Conservation (phyloP, 2,113 vertebrate genomes). For the Gallinago media region DNA sequence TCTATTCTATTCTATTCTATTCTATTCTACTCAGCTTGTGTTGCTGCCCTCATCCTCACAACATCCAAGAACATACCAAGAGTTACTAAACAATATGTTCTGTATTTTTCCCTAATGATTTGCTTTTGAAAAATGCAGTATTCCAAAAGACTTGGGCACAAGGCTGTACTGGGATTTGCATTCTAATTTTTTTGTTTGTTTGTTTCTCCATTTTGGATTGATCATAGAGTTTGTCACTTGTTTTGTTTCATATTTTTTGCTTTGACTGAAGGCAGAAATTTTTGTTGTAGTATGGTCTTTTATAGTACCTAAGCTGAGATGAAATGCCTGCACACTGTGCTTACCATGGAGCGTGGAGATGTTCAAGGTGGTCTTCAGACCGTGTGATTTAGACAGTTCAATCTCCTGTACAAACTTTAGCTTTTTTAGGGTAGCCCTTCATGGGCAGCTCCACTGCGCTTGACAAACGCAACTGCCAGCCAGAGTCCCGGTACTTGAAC, state of each 20-base stretch:
- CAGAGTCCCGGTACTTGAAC: background rate
- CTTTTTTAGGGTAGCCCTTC: background rate
- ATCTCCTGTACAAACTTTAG: background rate
- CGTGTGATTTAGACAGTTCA: background rate
- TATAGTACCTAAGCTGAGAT: background rate
- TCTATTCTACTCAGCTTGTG: background rate
- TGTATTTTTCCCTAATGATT: background rate
- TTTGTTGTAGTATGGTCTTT: background rate
- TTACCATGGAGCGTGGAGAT: accelerated
- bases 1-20: background rate
- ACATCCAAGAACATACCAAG: background rate
- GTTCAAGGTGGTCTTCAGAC: background rate
- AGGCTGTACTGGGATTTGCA: background rate
- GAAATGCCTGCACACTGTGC: background rate
- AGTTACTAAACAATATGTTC: background rate
- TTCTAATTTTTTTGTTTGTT: background rate
- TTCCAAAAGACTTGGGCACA: background rate
- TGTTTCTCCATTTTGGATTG: background rate
- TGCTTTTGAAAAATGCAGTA: background rate
- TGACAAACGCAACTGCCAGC: background rate
- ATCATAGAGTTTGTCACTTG: background rate
- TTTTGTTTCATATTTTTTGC: background rate
- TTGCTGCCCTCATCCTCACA: background rate
- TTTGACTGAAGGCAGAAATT: background rate
- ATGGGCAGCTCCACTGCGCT: background rate